Evolutionary conservation across 2,888 invertebrate species (phyloP), one percentile per base, ranked within the genome.

Genomic region (Lymantria monacha): DNA sequence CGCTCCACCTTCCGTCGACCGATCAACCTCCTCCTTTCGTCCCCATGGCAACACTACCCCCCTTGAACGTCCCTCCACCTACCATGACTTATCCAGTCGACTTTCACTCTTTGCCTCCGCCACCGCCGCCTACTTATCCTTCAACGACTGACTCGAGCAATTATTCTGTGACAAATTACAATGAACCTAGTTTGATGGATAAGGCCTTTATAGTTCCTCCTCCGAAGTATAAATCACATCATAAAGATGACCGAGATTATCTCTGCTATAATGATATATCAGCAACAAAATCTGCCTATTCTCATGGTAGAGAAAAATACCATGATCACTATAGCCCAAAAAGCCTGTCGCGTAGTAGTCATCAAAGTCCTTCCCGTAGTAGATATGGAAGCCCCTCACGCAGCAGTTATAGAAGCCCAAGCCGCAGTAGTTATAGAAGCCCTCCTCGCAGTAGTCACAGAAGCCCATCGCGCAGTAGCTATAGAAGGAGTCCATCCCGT

Each of bases 241-340:
- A 9, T 10, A 48, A 42, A 48, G 48, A 52, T n/a, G 52, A 48
- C 1, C 44, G 33, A 37, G n/a, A 43, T 7, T n/a, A 7, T 10
- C 5, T 10, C 1, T 33, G 1, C 33, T 33, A 33, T 41, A 14
- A n/a, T 41, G 30, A 42, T 5, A 22, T n/a, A 42, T 33, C 42
- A 30, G 11, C 30, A 42, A n/a, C 22, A 13, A 74, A 58, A 43
- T 59, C 58, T 14, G 59, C 61, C 37, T 61, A 69, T 62, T 75
- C 74, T 33, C 70, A 75, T n/a, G 58, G 63, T 43, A 61, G 64
- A 44, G 79, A 56, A 8, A 61, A 45, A 37, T 51, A 54, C 41
- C 58, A 59, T 51, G 70, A 72, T 9, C 65, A 74, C 51, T 72
- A 69, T 14, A 84, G 83, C 58, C 79, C 80, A 7, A 75, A 74